phyloP scores from a whole-genome alignment of 2,888 invertebrate genomes.

The Galeruca laticollis region DNA sequence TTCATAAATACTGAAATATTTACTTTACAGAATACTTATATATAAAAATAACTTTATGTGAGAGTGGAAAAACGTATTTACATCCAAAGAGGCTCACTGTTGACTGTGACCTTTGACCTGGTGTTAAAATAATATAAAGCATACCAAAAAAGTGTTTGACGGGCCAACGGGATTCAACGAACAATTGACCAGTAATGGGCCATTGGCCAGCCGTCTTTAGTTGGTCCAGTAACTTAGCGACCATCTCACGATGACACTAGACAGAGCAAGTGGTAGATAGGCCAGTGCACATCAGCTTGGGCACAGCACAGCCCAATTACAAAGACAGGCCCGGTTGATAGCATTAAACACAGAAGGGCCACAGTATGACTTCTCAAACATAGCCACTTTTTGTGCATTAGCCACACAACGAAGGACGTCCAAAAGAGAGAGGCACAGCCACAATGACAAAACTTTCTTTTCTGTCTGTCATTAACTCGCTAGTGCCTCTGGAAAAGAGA shows the following conservation, averaged over 20 bases:
- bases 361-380: slow-evolving; percentile 50
- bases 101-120: slow-evolving; percentile 32
- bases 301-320: slow-evolving; percentile 37
- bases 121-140: slow-evolving; percentile 39
- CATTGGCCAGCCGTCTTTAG: slow-evolving; percentile 30
- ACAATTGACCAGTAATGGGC: slow-evolving; percentile 21
- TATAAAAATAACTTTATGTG: neutral
- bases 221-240: slow-evolving; percentile 28
- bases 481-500: slow-evolving; percentile 68
- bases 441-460: slow-evolving; percentile 60
- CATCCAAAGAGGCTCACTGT: slow-evolving; percentile 11
- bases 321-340: slow-evolving; percentile 52
- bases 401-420: slow-evolving; percentile 50
- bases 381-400: slow-evolving; percentile 54
- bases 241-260: slow-evolving; percentile 25
- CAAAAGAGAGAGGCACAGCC: slow-evolving; percentile 63
- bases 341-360: slow-evolving; percentile 33
- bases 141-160: slow-evolving; percentile 32
- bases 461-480: slow-evolving; percentile 62
- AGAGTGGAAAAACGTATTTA: neutral
- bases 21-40: neutral
- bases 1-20: no score
- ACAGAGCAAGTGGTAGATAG: slow-evolving; percentile 13
- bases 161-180: slow-evolving; percentile 29
- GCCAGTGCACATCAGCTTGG: slow-evolving; percentile 17